These are phyloP conservation scores for Pyrocephalus nanus DNA, from an alignment of 2,797 vertebrate genomes.

Conservation along the genomic window DNA sequence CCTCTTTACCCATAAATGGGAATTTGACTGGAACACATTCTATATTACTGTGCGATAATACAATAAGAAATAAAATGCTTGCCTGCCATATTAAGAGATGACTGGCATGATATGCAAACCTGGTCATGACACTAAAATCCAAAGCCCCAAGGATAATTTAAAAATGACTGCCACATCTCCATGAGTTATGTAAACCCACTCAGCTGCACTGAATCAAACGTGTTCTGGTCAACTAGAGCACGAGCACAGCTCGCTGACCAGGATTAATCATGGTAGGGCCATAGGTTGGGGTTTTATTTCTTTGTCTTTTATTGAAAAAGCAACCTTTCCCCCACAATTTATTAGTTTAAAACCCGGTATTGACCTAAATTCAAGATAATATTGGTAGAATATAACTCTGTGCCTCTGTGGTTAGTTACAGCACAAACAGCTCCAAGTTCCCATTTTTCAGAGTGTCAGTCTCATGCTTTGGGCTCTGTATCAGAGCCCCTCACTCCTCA, in stretches of 20 bases:
- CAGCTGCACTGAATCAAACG: not conserved
- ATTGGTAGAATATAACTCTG: not conserved
- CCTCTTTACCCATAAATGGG: not conserved
- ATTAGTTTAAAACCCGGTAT: conserved; percentile 1
- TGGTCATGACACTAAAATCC: not conserved
- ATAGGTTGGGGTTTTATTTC: not conserved
- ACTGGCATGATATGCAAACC: not conserved
- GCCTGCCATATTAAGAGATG: not conserved
- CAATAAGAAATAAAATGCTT: not conserved
- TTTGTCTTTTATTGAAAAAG: conserved; percentile 23
- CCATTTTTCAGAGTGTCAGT: not conserved
- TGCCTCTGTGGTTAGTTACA: not conserved
- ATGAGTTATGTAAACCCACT: not conserved
- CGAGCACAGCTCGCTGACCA: not conserved
- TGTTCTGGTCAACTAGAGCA: not conserved
- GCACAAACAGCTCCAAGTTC: not conserved
- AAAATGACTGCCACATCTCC: not conserved
- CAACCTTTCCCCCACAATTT: not conserved
- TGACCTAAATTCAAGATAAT: conserved; percentile 23
- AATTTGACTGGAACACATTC: not conserved
- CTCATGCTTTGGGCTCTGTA: accelerated
- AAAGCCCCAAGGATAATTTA: not conserved
- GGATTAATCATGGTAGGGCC: not conserved
- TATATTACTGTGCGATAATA: not conserved
- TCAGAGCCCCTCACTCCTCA: not conserved